Percentiles rank a stretch among this genome's conserved stretches.
Evolutionary conservation across 2,888 invertebrate species (phyloP).

Genomic region (Lasioglossum villosulum): DNA sequence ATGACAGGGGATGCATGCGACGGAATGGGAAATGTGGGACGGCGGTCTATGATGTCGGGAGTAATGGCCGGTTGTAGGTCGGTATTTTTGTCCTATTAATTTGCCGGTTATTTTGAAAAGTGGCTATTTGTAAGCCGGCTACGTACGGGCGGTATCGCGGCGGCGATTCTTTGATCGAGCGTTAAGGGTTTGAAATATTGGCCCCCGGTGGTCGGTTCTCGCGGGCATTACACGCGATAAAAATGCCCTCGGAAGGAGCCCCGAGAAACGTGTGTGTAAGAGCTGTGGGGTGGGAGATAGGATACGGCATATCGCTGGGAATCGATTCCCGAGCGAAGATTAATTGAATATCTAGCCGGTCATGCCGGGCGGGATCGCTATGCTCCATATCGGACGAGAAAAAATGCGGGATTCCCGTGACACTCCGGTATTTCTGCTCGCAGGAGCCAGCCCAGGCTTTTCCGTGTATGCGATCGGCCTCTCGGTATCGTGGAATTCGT

Average conservation of each 20-base stretch:
- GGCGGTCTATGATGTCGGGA: neutral
- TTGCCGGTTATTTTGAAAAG: neutral
- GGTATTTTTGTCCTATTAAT: neutral
- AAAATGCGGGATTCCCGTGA: slow-evolving; percentile 64
- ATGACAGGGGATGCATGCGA: neutral
- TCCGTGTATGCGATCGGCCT: slow-evolving; percentile 61
- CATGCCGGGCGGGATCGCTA: slow-evolving; percentile 28
- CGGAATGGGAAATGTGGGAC: neutral
- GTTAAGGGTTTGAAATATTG: slow-evolving; percentile 40
- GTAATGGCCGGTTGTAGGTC: neutral
- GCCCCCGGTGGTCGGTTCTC: slow-evolving; percentile 16
- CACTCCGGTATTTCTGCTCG: slow-evolving; percentile 64
- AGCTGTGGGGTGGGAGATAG: neutral
- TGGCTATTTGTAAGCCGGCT: neutral
- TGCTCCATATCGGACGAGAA: slow-evolving; percentile 62
- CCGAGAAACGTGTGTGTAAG: neutral
- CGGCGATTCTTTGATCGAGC: slow-evolving; percentile 33
- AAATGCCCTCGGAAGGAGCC: slow-evolving; percentile 40
- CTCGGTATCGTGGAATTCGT: slow-evolving; percentile 63
- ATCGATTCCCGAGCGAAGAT: slow-evolving; percentile 60
- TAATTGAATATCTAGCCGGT: slow-evolving; percentile 61
- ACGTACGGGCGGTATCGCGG: neutral
- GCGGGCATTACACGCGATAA: slow-evolving; percentile 39
- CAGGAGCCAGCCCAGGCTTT: slow-evolving; percentile 41
- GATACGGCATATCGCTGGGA: slow-evolving; percentile 48